Evolutionary conservation across 2,797 vertebrate species (phyloP).

Genomic region (Gallinago nigripennis): DNA sequence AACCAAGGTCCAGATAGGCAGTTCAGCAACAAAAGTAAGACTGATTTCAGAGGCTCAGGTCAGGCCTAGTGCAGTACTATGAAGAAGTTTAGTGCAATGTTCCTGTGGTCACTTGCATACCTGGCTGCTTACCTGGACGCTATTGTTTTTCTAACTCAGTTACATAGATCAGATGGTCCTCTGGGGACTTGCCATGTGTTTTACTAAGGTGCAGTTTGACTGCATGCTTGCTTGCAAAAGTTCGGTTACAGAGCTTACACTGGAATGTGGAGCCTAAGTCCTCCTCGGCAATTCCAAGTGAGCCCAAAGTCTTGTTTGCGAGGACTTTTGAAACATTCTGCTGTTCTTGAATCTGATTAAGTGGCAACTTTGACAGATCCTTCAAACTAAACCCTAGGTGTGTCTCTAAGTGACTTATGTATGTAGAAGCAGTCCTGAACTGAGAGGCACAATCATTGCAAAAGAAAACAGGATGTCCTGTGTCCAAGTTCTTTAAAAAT

Average conservation of each 20-base stretch:
- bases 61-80: conserved; percentile 94
- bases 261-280: conserved; percentile 92
- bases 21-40: conserved; percentile 88
- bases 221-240: conserved; percentile 98
- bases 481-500: conserved; percentile 98
- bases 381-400: conserved; percentile 97
- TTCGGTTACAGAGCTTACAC: conserved; percentile 98
- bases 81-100: conserved; percentile 88
- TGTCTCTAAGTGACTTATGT: conserved; percentile 95
- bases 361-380: conserved; percentile 95
- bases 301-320: conserved; percentile 85
- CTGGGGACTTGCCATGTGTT: conserved; percentile 97
- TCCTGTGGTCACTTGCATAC: conserved; percentile 84
- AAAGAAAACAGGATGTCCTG: conserved; percentile 97
- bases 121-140: conserved; percentile 79
- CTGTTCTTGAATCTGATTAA: conserved; percentile 92
- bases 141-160: conserved; percentile 95
- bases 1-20: conserved; percentile 87
- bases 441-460: conserved; percentile 99
- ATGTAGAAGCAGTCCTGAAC: conserved; percentile 96
- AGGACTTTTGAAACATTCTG: conserved; percentile 91
- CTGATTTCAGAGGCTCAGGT: conserved; percentile 94
- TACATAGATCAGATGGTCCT: conserved; percentile 98
- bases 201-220: conserved; percentile 99
- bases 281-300: conserved; percentile 88